phyloP scores from a whole-genome alignment of 2,113 vertebrate genomes.

The Mastomys natalensis region DNA sequence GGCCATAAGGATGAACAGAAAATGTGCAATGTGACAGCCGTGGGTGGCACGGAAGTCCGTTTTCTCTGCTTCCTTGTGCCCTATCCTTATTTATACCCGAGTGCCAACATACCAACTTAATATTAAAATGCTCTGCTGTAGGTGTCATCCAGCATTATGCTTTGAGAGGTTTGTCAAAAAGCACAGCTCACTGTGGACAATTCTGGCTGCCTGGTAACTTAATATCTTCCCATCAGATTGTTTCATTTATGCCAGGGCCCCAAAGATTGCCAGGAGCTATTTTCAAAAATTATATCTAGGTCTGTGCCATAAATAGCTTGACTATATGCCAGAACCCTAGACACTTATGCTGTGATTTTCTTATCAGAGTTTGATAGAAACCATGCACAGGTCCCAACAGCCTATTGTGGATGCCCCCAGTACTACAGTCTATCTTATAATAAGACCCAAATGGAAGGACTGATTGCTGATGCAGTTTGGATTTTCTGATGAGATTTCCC shows the following conservation, averaged over 20 bases:
- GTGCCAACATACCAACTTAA: not conserved
- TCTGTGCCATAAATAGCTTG: not conserved
- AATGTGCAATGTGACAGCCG: too few relatives aligned
- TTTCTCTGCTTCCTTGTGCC: not conserved
- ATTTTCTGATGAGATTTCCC: not conserved
- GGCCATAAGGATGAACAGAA: not conserved
- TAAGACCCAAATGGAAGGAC: too few relatives aligned
- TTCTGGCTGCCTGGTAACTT: not conserved
- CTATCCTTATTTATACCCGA: not conserved
- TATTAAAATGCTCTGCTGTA: not conserved
- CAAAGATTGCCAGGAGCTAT: not conserved
- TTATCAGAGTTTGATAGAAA: not conserved
- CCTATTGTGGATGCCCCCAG: not conserved
- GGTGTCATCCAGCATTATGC: not conserved
- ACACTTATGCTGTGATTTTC: not conserved
- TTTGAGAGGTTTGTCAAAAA: not conserved
- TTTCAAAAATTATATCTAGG: not conserved
- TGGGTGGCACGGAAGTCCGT: not conserved
- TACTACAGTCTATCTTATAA: not conserved
- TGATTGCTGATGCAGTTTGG: not conserved
- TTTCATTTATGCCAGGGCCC: not conserved
- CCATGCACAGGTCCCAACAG: not conserved
- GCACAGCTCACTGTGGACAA: not conserved
- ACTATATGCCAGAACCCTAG: not conserved
- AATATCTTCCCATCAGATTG: not conserved